Evolutionary conservation across 2,888 invertebrate species (phyloP).

Genomic region (Teinopalpus imperialis): DNA sequence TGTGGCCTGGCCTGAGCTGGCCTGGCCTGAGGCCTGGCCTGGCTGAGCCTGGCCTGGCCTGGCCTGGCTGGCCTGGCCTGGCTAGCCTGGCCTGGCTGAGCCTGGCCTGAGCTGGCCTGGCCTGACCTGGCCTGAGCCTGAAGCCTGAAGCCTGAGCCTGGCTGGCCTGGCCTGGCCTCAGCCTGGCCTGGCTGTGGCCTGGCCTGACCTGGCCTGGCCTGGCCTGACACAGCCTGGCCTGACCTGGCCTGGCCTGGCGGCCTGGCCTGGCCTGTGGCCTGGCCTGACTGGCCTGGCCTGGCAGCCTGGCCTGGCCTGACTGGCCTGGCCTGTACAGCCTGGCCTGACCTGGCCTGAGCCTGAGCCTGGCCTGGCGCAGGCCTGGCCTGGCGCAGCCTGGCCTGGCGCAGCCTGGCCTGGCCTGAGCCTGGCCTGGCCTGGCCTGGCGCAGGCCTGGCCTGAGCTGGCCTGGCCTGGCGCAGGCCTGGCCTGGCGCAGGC

Average conservation of each 20-base stretch:
- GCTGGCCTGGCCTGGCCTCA: too few relatives aligned
- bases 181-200: too few relatives aligned
- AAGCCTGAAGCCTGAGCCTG: too few relatives aligned
- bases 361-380: slow-evolving; percentile 17
- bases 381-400: too few relatives aligned
- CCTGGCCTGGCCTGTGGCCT: too few relatives aligned
- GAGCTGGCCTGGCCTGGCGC: slow-evolving; percentile 5
- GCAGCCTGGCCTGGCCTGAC: too few relatives aligned
- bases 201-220: too few relatives aligned
- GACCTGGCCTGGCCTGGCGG: too few relatives aligned
- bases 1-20: slow-evolving; percentile 1
- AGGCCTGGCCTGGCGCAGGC: slow-evolving; percentile 24
- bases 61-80: too few relatives aligned
- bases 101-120: slow-evolving; percentile 26
- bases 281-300: too few relatives aligned
- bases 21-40: slow-evolving; percentile 17
- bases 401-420: slow-evolving; percentile 2
- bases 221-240: too few relatives aligned
- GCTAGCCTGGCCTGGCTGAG: background rate
- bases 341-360: slow-evolving; percentile 20
- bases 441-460: slow-evolving; percentile 16
- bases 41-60: slow-evolving; percentile 1
- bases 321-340: too few relatives aligned
- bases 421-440: slow-evolving; percentile 24
- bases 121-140: slow-evolving; percentile 26